These are phyloP conservation scores for Ochotona curzoniae DNA, from an alignment of 2,113 vertebrate genomes.

Conservation along the genomic window DNA sequence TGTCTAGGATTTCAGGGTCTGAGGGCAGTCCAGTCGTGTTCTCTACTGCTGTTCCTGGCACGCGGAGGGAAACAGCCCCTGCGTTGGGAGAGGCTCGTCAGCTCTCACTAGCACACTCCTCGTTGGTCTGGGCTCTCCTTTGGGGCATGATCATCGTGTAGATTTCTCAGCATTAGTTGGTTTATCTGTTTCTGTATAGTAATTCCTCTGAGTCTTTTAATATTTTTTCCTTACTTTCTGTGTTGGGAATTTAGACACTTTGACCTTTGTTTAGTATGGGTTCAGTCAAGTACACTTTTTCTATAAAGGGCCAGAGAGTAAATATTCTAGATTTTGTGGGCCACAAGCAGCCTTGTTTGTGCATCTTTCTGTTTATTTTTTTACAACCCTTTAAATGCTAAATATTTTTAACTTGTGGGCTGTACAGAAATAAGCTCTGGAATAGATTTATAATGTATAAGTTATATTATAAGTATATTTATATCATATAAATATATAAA, in stretches of 20 bases:
- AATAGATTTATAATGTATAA: neutral
- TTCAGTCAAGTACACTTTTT: conserved; percentile 5
- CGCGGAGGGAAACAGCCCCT: neutral
- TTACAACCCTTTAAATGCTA: neutral
- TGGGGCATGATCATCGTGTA: neutral
- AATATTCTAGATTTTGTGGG: conserved; percentile 59
- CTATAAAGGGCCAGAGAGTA: conserved; percentile 31
- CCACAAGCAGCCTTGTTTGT: neutral
- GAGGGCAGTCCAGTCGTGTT: neutral
- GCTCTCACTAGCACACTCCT: neutral
- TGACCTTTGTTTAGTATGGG: neutral
- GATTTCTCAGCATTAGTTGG: neutral
- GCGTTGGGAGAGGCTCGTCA: neutral
- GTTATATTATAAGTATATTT: too few relatives aligned
- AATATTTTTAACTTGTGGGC: neutral
- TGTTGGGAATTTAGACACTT: conserved; percentile 40
- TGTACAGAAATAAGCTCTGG: conserved; percentile 4
- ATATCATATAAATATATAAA: too few relatives aligned
- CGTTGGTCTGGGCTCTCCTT: neutral
- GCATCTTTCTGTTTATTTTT: conserved; percentile 33
- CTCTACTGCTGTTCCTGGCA: neutral
- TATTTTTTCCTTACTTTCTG: neutral
- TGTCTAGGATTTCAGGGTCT: neutral
- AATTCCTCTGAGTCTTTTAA: conserved; percentile 2
- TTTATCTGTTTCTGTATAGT: neutral